Evolutionary conservation across 2,888 invertebrate genomes (phyloP), one percentile per base, ranked within the genome.

Genomic region (Aromia moschata): DNA sequence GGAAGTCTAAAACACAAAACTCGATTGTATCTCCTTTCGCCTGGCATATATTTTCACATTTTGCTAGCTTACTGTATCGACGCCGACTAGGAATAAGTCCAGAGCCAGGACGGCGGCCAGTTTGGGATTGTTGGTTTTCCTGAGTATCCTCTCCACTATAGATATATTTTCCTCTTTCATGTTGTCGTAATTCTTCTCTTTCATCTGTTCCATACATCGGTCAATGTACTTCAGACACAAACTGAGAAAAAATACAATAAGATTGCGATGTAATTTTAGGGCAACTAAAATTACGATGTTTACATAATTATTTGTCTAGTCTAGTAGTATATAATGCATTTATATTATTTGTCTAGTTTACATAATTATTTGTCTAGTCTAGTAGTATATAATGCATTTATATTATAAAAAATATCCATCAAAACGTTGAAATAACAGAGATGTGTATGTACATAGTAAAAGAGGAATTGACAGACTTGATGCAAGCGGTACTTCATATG

Each of bases 71-170:
- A 86, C 89, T 66, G 93, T 93, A 75, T 91, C 92, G 1, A 93
- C 88, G 9, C 93, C 93, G 61, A 93, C 93, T 12, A 91, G 81
- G 67, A 93, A 84, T 64, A 93, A 82, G 77, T 93, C 93, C 58
- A 93, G 77, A 3, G 91, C 89, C 63, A 93, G 81, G 59, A 92
- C 88, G 4, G 89, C 87, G 9, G 92, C 89, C 55, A 86, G 73
- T 76, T 84, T 85, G 25, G 83, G 84, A 75, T 85, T 84, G 47
- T 83, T 82, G 16, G 85, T 85, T 77, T 84, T 84, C 49, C 80
- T 75, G 31, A 86, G 79, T 65, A 86, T 86, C 58, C 84, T 79
- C 73, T 86, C 85, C 20, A 86, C 83, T 57, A 86, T 84, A 7
- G 86, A 86, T 52, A 84, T 81, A 58, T 85, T 75, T 61, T 79